Evolutionary conservation across 2,888 invertebrate species (phyloP).

Genomic region (Cosmorhoe ocellata): DNA sequence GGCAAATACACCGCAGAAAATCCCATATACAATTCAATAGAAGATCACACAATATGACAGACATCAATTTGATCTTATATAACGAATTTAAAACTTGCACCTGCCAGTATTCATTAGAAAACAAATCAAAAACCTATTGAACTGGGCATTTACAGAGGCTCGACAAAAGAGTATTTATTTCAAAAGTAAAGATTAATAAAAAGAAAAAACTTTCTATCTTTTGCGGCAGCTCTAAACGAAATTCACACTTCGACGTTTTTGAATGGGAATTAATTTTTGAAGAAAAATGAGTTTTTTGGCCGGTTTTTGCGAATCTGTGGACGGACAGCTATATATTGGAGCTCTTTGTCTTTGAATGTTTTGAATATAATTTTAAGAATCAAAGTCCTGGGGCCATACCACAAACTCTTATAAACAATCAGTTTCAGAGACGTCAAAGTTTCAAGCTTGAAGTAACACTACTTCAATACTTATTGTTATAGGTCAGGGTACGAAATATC

Average conservation of each 20-base stretch:
- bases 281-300: not conserved
- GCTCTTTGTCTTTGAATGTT: not conserved
- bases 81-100: conserved; percentile 23
- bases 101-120: conserved; percentile 27
- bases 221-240: conserved; percentile 4
- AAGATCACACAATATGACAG: no score
- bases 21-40: no score
- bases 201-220: conserved; percentile 5
- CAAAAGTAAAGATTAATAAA: conserved; percentile 22
- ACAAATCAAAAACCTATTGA: conserved; percentile 28
- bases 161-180: conserved; percentile 23
- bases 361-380: not conserved
- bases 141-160: conserved; percentile 22
- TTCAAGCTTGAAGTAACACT: no score
- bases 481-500: no score
- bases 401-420: no score
- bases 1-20: no score
- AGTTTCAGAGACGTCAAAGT: no score
- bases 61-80: conserved; percentile 23
- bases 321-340: not conserved
- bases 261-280: conserved; percentile 21
- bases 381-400: no score
- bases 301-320: not conserved
- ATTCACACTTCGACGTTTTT: conserved; percentile 20
- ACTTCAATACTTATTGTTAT: no score